A percentile compares a stretch with the other conserved stretches of the same genome.
phyloP scores from a whole-genome alignment of 2,888 invertebrate genomes.

The Plagiodera versicolora region DNA sequence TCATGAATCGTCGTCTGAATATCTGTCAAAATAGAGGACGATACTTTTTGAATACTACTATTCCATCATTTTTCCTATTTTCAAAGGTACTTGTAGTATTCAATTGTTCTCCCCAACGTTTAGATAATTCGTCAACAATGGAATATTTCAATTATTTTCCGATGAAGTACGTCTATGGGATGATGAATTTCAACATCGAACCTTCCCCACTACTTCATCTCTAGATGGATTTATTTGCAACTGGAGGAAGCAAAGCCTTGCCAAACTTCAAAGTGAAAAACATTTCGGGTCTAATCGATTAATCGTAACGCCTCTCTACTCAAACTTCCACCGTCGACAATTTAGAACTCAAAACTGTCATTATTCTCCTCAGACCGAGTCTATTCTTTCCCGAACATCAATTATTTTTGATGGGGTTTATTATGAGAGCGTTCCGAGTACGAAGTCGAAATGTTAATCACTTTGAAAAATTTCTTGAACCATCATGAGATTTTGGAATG shows the following conservation, averaged over 20 bases:
- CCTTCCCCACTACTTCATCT: constrained; percentile 30
- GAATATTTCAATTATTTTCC: not conserved
- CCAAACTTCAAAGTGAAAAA: constrained; percentile 51
- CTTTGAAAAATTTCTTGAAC: not conserved
- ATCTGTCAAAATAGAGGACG: no score
- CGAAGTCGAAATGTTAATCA: not conserved
- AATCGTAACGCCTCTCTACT: constrained; percentile 46
- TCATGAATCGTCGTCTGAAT: no score
- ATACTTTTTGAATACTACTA: no score
- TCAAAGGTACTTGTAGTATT: no score
- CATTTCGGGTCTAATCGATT: constrained; percentile 50
- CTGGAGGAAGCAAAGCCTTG: constrained; percentile 46
- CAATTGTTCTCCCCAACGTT: no score
- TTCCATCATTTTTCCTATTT: no score
- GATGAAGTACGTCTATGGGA: not conserved
- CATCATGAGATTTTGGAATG: not conserved
- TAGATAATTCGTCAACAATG: no score
- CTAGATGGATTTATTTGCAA: constrained; percentile 46
- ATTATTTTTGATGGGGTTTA: constrained; percentile 23
- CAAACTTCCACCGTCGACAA: constrained; percentile 39
- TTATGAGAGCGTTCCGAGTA: constrained; percentile 10
- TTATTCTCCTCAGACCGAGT: constrained; percentile 31
- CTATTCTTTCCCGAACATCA: constrained; percentile 26
- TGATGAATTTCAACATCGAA: constrained; percentile 14
- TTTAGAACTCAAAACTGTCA: constrained; percentile 36